Conservation (phyloP, 1,140 invertebrate genomes). For the Habropoda laboriosa region DNA sequence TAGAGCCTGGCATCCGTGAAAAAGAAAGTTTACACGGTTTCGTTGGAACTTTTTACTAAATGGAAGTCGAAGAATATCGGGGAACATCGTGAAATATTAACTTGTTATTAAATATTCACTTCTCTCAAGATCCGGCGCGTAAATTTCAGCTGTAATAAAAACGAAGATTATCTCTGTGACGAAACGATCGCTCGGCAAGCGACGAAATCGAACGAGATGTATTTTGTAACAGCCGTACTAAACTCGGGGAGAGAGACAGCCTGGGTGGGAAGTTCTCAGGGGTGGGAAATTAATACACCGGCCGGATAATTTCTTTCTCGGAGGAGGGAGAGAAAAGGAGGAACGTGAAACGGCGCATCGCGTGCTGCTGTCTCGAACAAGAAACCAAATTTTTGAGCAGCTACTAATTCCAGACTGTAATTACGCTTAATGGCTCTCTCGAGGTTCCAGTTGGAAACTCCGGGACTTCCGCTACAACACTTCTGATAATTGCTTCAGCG, state of each 20-base stretch:
- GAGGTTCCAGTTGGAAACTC: neutral
- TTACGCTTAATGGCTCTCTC: slow-evolving; percentile 22
- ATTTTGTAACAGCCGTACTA: neutral
- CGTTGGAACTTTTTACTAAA: slow-evolving; percentile 15
- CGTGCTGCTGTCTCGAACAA: neutral
- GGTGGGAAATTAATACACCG: neutral
- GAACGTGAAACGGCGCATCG: neutral
- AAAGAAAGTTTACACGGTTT: too few relatives aligned
- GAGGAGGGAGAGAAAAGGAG: neutral
- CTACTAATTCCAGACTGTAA: slow-evolving; percentile 13
- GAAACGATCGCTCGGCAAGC: too few relatives aligned
- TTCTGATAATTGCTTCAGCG: slow-evolving; percentile 11
- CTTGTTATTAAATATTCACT: slow-evolving; percentile 22
- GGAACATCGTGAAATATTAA: neutral
- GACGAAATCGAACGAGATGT: neutral
- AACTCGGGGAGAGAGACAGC: neutral
- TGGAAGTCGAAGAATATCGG: neutral
- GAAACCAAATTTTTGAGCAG: slow-evolving; percentile 25
- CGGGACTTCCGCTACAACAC: neutral
- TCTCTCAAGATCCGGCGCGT: neutral
- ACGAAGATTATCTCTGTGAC: too few relatives aligned
- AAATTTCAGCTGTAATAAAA: neutral
- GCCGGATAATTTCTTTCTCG: neutral
- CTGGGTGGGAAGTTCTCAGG: neutral
- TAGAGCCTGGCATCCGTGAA: too few relatives aligned